Base-by-base conservation (phyloP, 1,140 invertebrate genomes). In the Neodiprion pinetum region DNA sequence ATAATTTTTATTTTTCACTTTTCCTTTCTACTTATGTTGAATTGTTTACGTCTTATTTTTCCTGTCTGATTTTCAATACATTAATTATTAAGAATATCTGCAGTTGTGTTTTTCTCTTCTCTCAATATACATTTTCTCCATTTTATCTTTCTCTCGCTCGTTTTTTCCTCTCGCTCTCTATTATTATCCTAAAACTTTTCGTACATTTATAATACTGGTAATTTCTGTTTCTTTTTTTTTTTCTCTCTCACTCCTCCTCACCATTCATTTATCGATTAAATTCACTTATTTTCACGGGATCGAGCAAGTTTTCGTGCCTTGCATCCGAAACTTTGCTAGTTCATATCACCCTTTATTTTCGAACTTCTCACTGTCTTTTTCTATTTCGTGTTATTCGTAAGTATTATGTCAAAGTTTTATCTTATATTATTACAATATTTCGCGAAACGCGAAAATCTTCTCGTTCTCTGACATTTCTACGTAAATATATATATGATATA, bases 401-500 rank as follows among this genome's bases (percentile, higher is more conserved):
- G 5, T 40, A 40, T 40, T 5, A 5, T 40, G 1, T 40, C 28
- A 40, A 40, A 40, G 28, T 40, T 40, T 40, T 40, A 40, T 5
- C 1, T 5, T 1, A 40, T 4, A 40, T 40, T 40, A 40, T 40
- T 40, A 40, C 28, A 40, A 40, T 40, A 40, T 40, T 66, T 70
- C 68, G 67, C 48, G 61, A 75, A 67, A 75, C 75, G 74, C 65
- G 9, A 9, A 9, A 61, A 61, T 14, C 11, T 12, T 61, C 50
- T 67, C 77, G 67, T 74, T 17, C 11, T 61, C 11, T 69, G 11
- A 76, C 71, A 28, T 74, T 78, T 61, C 48, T 80, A 79, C 76
- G 75, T 82, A 82, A 82, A 82, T 72, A 21, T 68, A 2, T 17
- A 17, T 14, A 61, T 61, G 53, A 61, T 11, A 61, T 61, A 61